Base-by-base conservation (phyloP, 2,113 vertebrate genomes). In the Rissa tridactyla region DNA sequence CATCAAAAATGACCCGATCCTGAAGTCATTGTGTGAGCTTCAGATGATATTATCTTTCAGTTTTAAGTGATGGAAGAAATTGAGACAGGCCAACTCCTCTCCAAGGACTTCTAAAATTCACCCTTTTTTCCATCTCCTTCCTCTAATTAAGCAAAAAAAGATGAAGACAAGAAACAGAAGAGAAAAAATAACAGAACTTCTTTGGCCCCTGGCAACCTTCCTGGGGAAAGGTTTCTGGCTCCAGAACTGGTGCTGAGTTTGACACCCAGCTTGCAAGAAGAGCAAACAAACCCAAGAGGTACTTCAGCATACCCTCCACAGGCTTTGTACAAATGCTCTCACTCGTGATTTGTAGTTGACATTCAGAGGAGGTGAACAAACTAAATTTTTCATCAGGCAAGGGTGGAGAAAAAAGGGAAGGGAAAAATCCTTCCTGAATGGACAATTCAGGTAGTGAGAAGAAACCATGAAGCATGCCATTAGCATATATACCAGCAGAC, bases 161-260 rank as follows among this genome's bases (percentile, higher is more conserved):
- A 23, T 19, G 13, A 62, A 87, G 15, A 66, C 3, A 58, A 73
- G 29, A 61, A 90, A 11, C 6, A n/a, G 36, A 42, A 46, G 7
- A 52, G 1, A 15, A 75, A 64, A 49, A 60, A 14, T 2, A 16
- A 7, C 3, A 47, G 11, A 38, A 79, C 20, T 47, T 13, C 16
- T 64, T 47, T 73, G 32, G 7, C 4, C 7, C 18, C 3, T 4
- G 2, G 4, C 13, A 60, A 5, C 5, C 2, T 72, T 65, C 13
- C 36, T 14, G 14, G 5, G 5, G 16, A 75, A 79, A 46, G 0
- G 1, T 29, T 77, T 15, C 14, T 51, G 4, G 9, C n/a, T 49
- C 15, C 10, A 52, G 20, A 51, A 38, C n/a, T 72, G 20, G 7
- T 22, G 21, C 11, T 65, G 46, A 66, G 10, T 69, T 44, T 70